Conservation (phyloP, 2,888 invertebrate genomes). For the Tanytarsus gracilentus region DNA sequence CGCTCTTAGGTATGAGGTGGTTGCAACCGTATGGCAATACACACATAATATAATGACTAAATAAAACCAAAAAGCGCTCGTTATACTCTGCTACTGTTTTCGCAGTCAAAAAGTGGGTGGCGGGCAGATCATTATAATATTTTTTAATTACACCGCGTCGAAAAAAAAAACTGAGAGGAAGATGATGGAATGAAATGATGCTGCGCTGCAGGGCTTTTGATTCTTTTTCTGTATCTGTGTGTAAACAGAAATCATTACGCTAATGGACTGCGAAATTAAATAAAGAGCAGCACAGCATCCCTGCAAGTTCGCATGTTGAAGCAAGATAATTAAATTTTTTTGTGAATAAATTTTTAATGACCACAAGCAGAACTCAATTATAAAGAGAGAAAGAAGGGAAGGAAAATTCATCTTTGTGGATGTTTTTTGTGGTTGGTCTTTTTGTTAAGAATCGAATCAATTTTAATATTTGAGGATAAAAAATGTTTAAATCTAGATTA, state of each 20-base stretch:
- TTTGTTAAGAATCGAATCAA: too few species aligned
- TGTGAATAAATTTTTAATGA: conserved; percentile 1
- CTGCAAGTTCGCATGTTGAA: not conserved
- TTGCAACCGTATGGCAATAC: too few species aligned
- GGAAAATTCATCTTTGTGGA: too few species aligned
- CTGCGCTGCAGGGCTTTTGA: not conserved
- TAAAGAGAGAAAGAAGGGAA: too few species aligned
- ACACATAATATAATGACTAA: conserved; percentile 14
- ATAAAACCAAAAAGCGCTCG: not conserved
- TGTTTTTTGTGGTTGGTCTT: too few species aligned
- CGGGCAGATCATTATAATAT: conserved; percentile 24
- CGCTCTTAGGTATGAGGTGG: not conserved
- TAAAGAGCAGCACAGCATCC: not conserved
- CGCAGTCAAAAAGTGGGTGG: conserved; percentile 12
- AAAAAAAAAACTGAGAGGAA: not conserved
- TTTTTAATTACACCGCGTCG: conserved; percentile 21
- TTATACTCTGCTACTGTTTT: not conserved
- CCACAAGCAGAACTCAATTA: not conserved
- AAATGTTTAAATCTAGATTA: too few species aligned
- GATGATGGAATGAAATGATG: conserved; percentile 5
- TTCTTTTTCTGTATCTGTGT: too few species aligned
- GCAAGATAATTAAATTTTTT: conserved; percentile 9
- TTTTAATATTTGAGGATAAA: too few species aligned
- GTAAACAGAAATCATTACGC: too few species aligned
- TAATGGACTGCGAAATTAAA: too few species aligned